phyloP scores from a whole-genome alignment of 2,888 invertebrate genomes.

The Cordilura impudica region DNA sequence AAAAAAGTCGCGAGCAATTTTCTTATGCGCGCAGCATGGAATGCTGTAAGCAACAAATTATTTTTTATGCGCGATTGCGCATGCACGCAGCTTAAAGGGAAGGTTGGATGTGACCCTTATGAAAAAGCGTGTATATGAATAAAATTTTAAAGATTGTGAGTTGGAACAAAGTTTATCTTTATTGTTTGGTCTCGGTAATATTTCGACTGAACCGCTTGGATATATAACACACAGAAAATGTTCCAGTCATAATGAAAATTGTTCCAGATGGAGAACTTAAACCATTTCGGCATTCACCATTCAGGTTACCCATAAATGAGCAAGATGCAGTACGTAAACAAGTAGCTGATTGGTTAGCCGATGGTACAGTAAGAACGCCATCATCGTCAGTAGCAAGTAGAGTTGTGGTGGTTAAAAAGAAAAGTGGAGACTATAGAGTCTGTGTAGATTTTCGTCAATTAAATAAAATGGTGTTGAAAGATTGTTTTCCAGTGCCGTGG shows the following conservation, averaged over 20 bases:
- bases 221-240: constrained; percentile 12
- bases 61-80: no score
- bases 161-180: constrained; percentile 17
- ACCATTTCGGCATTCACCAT: constrained; percentile 30
- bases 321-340: constrained; percentile 47
- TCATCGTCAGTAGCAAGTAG: constrained; percentile 65
- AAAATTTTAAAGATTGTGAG: neutral
- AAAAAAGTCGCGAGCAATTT: no score
- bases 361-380: constrained; percentile 53
- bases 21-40: no score
- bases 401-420: constrained; percentile 65
- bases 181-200: constrained; percentile 39
- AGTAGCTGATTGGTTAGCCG: constrained; percentile 43
- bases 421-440: constrained; percentile 61
- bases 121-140: constrained; percentile 8
- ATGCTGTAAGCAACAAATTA: no score
- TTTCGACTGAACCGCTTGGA: constrained; percentile 18
- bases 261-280: constrained; percentile 39
- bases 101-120: constrained; percentile 8
- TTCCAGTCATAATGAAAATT: constrained; percentile 49
- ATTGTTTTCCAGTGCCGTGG: constrained; percentile 52
- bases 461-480: constrained; percentile 53
- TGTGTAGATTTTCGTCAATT: constrained; percentile 64
- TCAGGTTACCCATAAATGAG: constrained; percentile 35
- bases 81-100: constrained; percentile 11